These are phyloP conservation scores for Phyllotreta striolata DNA, from an alignment of 2,888 invertebrate genomes.

Conservation along the genomic window DNA sequence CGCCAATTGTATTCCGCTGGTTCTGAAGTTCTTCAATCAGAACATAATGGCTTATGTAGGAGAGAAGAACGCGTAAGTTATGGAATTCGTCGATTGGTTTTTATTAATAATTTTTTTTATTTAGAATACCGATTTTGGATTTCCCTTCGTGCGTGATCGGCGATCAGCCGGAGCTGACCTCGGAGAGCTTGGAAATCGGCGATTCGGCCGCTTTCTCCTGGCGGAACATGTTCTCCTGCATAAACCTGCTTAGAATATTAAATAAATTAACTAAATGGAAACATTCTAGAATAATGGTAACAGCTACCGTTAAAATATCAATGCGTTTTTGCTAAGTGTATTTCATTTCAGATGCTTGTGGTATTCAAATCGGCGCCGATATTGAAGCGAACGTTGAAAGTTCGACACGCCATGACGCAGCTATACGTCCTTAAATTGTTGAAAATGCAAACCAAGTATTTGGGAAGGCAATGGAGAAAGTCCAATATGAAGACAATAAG, in stretches of 20 bases:
- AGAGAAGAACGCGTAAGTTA: conserved; percentile 82
- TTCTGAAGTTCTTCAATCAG: conserved; percentile 98
- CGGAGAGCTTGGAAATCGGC: conserved; percentile 88
- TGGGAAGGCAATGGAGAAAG: conserved; percentile 98
- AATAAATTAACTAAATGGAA: conserved; percentile 99
- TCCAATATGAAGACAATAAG: conserved; percentile 99
- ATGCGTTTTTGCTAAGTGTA: too few species aligned
- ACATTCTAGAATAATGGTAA: conserved; percentile 93
- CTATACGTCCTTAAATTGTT: conserved; percentile 95
- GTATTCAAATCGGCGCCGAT: conserved; percentile 99
- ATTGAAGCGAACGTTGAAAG: conserved; percentile 95
- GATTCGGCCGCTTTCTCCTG: conserved; percentile 90
- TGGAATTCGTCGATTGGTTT: background rate
- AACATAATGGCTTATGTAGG: conserved; percentile 94
- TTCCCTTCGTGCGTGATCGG: conserved; percentile 97
- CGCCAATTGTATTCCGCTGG: conserved; percentile 98
- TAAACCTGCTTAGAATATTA: conserved; percentile 93
- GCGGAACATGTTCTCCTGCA: conserved; percentile 98
- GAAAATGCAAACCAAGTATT: conserved; percentile 99
- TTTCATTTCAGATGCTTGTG: conserved; percentile 80
- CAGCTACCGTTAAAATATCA: too few species aligned
- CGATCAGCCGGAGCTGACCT: conserved; percentile 91
- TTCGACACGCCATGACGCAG: conserved; percentile 96
- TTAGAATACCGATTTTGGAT: conserved; percentile 87
- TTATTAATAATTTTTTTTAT: conserved; percentile 43